Evolutionary conservation across 2,888 invertebrate species (phyloP).

Genomic region (Caenorhabditis sp.): DNA sequence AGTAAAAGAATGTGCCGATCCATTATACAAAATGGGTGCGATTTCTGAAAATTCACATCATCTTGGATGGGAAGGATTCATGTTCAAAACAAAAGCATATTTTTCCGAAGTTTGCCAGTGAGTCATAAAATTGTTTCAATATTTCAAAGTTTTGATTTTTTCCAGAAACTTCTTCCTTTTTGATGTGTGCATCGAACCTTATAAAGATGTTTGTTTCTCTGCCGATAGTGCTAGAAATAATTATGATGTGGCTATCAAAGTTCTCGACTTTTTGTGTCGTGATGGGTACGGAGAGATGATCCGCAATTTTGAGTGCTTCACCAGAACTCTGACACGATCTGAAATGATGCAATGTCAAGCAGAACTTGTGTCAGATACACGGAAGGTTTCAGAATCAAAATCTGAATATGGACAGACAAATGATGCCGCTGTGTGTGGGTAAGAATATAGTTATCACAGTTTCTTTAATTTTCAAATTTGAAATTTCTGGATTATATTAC

Average conservation of each 20-base stretch:
- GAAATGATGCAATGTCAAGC: constrained; percentile 66
- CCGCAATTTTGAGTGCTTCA: constrained; percentile 61
- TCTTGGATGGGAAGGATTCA: constrained; percentile 54
- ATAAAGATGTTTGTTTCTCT: constrained; percentile 57
- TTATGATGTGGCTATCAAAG: constrained; percentile 55
- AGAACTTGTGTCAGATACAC: constrained; percentile 55
- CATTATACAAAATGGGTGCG: constrained; percentile 55
- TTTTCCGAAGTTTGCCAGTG: constrained; percentile 61
- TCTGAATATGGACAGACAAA: constrained; percentile 17
- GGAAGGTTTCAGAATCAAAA: constrained; percentile 43
- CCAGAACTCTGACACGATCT: constrained; percentile 55
- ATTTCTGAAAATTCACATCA: constrained; percentile 39
- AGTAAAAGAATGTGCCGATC: constrained; percentile 57
- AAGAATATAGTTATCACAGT: no score
- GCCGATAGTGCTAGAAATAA: constrained; percentile 47
- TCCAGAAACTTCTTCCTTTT: constrained; percentile 59
- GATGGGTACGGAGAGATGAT: constrained; percentile 63
- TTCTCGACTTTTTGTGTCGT: constrained; percentile 59
- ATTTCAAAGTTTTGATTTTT: constrained; percentile 1
- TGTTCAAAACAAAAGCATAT: constrained; percentile 54
- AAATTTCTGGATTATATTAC: no score
- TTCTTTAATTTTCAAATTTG: no score
- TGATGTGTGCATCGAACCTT: constrained; percentile 60
- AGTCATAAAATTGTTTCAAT: no score
- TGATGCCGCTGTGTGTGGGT: constrained; percentile 59